Conservation (phyloP, 2,797 vertebrate genomes). For the Arrhamphus sclerolepis region DNA sequence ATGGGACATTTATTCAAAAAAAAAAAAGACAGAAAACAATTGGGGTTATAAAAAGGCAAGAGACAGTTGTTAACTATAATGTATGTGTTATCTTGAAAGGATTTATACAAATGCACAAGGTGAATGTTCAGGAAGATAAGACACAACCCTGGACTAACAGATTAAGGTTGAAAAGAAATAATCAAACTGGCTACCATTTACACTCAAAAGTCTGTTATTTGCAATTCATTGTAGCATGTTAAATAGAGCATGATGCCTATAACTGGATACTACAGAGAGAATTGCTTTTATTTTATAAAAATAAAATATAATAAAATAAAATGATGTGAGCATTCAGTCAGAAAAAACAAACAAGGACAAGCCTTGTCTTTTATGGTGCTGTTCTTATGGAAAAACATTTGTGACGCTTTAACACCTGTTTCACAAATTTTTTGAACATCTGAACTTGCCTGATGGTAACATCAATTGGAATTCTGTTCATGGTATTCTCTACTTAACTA, state of each 20-base stretch:
- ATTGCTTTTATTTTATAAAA: background rate
- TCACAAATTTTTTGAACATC: too few relatives aligned
- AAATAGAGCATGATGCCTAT: background rate
- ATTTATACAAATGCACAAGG: slow-evolving; percentile 5
- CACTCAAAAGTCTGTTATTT: background rate
- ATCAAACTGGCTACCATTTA: slow-evolving; percentile 9
- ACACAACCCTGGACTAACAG: background rate
- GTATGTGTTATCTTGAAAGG: slow-evolving; percentile 4
- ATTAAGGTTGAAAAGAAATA: slow-evolving; percentile 4
- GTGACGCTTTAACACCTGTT: too few relatives aligned
- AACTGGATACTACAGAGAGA: background rate
- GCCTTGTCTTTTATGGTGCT: too few relatives aligned
- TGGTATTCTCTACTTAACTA: too few relatives aligned
- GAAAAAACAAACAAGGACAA: too few relatives aligned
- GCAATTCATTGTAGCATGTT: background rate
- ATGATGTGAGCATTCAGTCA: too few relatives aligned
- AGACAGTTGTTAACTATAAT: background rate
- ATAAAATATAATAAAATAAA: background rate
- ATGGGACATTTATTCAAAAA: slow-evolving; percentile 21
- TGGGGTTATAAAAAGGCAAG: background rate
- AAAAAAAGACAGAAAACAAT: background rate
- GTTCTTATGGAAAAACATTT: too few relatives aligned
- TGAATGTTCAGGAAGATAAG: slow-evolving; percentile 14
- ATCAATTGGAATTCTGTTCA: too few relatives aligned
- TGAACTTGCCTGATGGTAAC: too few relatives aligned